A percentile compares a stretch with the other conserved stretches of the same genome.
Conservation (phyloP, 1,140 invertebrate genomes). For the Grapholita molesta region DNA sequence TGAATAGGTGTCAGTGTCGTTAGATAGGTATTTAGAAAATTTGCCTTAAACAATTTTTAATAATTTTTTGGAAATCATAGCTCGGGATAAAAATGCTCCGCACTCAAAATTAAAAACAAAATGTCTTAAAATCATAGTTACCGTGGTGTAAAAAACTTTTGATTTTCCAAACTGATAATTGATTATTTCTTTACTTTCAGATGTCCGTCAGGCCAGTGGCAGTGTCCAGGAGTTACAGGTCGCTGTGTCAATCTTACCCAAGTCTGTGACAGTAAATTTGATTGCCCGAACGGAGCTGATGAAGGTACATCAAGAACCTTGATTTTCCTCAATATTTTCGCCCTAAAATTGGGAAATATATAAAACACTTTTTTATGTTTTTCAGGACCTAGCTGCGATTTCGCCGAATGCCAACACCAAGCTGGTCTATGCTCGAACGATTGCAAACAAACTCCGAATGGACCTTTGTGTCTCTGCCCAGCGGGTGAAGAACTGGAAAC, state of each 20-base stretch:
- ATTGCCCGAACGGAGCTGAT: constrained; percentile 95
- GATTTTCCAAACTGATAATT: too few species aligned
- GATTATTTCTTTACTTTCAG: constrained; percentile 38
- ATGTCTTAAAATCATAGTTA: too few species aligned
- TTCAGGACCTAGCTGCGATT: constrained; percentile 84
- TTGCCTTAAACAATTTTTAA: too few species aligned
- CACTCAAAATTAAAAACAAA: too few species aligned
- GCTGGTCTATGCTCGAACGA: constrained; percentile 88
- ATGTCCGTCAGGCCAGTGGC: constrained; percentile 89
- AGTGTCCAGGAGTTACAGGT: constrained; percentile 88
- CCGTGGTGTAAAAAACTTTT: too few species aligned
- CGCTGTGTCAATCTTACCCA: constrained; percentile 87
- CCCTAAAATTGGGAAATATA: too few species aligned
- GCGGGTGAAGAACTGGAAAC: constrained; percentile 85
- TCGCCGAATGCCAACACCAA: constrained; percentile 85
- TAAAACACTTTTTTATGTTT: constrained; percentile 2
- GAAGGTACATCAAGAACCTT: constrained; percentile 82
- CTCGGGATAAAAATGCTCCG: too few species aligned
- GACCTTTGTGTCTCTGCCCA: constrained; percentile 94
- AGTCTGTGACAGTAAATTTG: constrained; percentile 90
- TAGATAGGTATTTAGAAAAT: too few species aligned
- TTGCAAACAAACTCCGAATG: constrained; percentile 94
- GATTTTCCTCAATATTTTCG: too few species aligned
- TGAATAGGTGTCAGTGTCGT: too few species aligned
- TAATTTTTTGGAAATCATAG: too few species aligned